Evolutionary conservation across 53 echinoderm and acorn worm species (phyloP).

Genomic region (Echinometra lucunter): DNA sequence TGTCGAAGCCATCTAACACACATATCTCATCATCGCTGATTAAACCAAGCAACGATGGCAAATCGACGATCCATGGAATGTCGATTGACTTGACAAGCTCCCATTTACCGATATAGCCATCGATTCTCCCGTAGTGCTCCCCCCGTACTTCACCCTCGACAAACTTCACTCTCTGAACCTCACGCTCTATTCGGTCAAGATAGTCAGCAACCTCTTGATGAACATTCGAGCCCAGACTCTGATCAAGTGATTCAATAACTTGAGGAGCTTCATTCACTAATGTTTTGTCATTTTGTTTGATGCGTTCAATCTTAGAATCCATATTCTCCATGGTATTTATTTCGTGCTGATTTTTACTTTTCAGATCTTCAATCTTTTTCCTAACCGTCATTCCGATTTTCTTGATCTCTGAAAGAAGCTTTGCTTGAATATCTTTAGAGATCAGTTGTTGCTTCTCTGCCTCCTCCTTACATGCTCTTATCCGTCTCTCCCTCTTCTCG

Average conservation of each 20-base stretch:
- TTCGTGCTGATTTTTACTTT: not conserved
- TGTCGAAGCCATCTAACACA: not conserved
- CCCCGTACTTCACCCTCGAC: not conserved
- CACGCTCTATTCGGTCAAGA: not conserved
- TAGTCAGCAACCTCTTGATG: not conserved
- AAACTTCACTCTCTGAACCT: not conserved
- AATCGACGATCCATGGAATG: not conserved
- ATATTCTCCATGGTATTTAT: not conserved
- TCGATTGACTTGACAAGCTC: not conserved
- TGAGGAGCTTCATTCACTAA: not conserved
- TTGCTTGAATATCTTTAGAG: not conserved
- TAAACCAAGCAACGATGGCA: not conserved
- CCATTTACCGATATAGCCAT: not conserved
- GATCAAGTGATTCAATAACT: not conserved
- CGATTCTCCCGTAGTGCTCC: not conserved
- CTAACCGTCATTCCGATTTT: not conserved
- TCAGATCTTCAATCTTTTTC: not conserved
- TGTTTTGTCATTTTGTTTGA: not conserved
- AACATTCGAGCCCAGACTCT: not conserved
- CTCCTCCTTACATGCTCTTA: too few relatives aligned
- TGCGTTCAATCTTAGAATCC: not conserved
- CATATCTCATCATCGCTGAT: slow-evolving; percentile 2
- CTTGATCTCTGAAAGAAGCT: not conserved
- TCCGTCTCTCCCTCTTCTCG: too few relatives aligned
- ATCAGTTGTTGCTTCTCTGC: too few relatives aligned